Evolutionary conservation across 2,113 vertebrate species (phyloP).

Genomic region (Hemicordylus capensis): DNA sequence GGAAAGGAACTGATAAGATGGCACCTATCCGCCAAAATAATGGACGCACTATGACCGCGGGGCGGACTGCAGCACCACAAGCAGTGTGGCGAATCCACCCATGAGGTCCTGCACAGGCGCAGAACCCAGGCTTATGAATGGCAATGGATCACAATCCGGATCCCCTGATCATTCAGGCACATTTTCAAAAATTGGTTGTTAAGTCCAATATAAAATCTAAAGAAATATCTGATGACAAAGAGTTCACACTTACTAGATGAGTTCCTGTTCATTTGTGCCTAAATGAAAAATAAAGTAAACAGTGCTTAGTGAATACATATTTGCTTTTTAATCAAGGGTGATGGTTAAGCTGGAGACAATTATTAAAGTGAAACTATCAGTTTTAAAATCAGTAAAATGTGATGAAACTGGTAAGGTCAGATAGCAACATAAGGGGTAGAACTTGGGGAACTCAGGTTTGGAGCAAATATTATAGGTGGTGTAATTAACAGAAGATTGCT

Average conservation of each 20-base stretch:
- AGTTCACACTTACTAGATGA: slow-evolving; percentile 90
- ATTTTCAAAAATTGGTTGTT: background rate
- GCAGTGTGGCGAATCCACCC: no score
- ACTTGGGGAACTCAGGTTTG: background rate
- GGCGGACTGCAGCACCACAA: no score
- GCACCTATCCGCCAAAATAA: no score
- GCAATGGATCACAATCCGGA: no score
- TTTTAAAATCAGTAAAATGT: background rate
- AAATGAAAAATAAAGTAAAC: slow-evolving; percentile 56
- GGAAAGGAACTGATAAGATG: no score
- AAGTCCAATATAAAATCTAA: background rate
- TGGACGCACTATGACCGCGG: no score
- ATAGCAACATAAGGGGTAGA: background rate
- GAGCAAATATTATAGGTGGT: background rate
- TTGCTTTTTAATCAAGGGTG: background rate
- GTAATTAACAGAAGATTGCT: background rate
- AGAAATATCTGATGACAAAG: slow-evolving; percentile 32
- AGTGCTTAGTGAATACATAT: slow-evolving; percentile 1
- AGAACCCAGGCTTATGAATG: no score
- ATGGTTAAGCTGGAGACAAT: background rate
- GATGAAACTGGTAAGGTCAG: background rate
- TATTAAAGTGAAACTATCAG: background rate
- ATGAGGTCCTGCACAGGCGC: no score
- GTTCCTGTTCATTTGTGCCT: slow-evolving; percentile 93
- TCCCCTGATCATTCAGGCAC: background rate